Conservation (phyloP, 1,140 invertebrate species). For the Eupristina koningsbergeri region DNA sequence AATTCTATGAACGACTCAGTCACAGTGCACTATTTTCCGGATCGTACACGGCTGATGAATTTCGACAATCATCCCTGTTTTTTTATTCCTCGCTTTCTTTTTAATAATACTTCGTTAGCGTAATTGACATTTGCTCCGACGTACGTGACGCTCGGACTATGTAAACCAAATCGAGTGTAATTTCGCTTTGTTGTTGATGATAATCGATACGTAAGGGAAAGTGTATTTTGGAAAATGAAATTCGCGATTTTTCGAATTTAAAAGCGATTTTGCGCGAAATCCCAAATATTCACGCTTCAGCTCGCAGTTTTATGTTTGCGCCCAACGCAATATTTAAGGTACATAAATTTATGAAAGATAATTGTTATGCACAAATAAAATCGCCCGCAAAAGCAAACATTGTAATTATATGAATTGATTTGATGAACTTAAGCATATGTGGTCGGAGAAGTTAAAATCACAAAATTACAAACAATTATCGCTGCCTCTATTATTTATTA, state of each 20-base stretch:
- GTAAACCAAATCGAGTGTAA: neutral
- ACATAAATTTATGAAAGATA: too few species aligned
- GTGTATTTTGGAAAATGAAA: conserved; percentile 6
- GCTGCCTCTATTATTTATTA: too few species aligned
- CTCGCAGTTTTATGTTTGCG: neutral
- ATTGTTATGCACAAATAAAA: too few species aligned
- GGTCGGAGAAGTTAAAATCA: too few species aligned
- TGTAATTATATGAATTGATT: too few species aligned
- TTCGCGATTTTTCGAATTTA: neutral
- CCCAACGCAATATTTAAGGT: neutral
- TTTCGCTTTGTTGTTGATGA: neutral
- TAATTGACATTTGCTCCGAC: conserved; percentile 25
- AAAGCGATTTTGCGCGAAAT: neutral
- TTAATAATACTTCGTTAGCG: conserved; percentile 30
- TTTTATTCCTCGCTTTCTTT: neutral
- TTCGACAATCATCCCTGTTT: conserved; percentile 21
- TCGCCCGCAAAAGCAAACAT: too few species aligned
- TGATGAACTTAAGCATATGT: too few species aligned
- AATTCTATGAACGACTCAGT: conserved; percentile 11
- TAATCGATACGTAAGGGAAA: neutral
- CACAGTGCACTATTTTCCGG: conserved; percentile 31
- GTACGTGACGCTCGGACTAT: neutral
- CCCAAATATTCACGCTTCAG: neutral
- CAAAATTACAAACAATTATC: too few species aligned
- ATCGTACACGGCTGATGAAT: conserved; percentile 25